Percentiles rank a stretch among this genome's conserved stretches.
phyloP scores from a whole-genome alignment of 2,113 vertebrate species.

The Pelodiscus sinensis region DNA sequence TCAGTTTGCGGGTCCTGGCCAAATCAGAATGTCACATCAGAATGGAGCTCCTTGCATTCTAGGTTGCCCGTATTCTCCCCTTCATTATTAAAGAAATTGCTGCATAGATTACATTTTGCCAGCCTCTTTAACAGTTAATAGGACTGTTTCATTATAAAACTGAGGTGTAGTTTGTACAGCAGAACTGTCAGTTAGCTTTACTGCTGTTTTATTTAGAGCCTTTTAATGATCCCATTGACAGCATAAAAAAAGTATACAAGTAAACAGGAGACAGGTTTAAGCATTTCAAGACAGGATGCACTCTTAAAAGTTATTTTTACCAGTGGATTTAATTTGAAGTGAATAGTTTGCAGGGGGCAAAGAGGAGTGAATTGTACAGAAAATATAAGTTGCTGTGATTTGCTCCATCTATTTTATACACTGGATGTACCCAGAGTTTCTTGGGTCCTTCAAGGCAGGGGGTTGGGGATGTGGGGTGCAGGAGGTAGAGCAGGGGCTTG shows the following conservation, averaged over 20 bases:
- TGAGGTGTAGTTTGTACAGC: background rate
- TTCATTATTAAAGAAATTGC: background rate
- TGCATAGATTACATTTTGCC: background rate
- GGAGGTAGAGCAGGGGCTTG: no score
- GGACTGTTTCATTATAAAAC: background rate
- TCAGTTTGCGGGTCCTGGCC: background rate
- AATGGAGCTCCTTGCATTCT: background rate
- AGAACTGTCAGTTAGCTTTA: background rate
- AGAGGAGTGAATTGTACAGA: background rate
- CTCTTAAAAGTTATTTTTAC: background rate
- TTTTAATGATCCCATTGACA: background rate
- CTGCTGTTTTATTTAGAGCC: background rate
- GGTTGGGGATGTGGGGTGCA: no score
- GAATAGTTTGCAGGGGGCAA: background rate
- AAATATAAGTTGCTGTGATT: background rate
- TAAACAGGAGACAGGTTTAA: background rate
- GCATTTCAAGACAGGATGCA: background rate
- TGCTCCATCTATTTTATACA: background rate
- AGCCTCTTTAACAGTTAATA: background rate
- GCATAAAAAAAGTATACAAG: background rate
- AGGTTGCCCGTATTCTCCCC: background rate
- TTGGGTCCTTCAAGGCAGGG: no score
- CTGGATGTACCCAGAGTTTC: no score
- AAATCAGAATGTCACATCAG: background rate
- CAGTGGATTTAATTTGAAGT: accelerated